Evolutionary conservation across 2,113 vertebrate genomes (phyloP).

Genomic region (Nerophis ophidion): DNA sequence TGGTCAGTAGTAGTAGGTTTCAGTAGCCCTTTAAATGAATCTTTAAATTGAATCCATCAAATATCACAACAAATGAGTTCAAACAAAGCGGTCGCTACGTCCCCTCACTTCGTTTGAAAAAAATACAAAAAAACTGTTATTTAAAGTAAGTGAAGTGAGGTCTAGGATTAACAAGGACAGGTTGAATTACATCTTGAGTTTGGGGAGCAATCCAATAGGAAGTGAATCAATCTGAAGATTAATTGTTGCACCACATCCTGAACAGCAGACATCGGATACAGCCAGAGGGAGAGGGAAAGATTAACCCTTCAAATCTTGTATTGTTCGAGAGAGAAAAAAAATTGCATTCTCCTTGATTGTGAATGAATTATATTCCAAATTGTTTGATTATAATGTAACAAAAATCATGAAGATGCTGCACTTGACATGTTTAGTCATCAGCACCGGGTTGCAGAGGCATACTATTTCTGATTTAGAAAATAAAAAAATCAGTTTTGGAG

Average conservation of each 20-base stretch:
- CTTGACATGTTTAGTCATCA: neutral
- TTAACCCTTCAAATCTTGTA: slow-evolving; percentile 40
- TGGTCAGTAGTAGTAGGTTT: too few relatives aligned
- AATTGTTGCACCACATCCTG: slow-evolving; percentile 78
- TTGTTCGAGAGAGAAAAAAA: neutral
- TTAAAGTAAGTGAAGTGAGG: slow-evolving; percentile 44
- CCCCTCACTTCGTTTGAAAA: slow-evolving; percentile 11
- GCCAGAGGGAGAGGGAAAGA: slow-evolving; percentile 50
- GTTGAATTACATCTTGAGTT: slow-evolving; percentile 72
- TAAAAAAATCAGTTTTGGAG: slow-evolving; percentile 1
- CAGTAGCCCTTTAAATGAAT: too few relatives aligned
- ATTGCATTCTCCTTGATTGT: neutral
- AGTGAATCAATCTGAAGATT: slow-evolving; percentile 78
- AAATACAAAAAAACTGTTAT: neutral
- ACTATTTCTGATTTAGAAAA: neutral
- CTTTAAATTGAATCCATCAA: too few relatives aligned
- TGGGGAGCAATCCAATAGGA: slow-evolving; percentile 75
- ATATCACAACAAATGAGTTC: too few relatives aligned
- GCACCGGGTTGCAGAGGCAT: neutral
- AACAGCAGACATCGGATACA: slow-evolving; percentile 69
- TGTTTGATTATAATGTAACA: too few relatives aligned
- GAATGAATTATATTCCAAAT: too few relatives aligned
- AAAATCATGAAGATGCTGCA: neutral
- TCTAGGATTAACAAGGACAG: slow-evolving; percentile 65
- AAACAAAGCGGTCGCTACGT: slow-evolving; percentile 21